These are phyloP conservation scores for Rhadinocentrus ornatus DNA, from an alignment of 2,797 vertebrate genomes.

Conservation along the genomic window DNA sequence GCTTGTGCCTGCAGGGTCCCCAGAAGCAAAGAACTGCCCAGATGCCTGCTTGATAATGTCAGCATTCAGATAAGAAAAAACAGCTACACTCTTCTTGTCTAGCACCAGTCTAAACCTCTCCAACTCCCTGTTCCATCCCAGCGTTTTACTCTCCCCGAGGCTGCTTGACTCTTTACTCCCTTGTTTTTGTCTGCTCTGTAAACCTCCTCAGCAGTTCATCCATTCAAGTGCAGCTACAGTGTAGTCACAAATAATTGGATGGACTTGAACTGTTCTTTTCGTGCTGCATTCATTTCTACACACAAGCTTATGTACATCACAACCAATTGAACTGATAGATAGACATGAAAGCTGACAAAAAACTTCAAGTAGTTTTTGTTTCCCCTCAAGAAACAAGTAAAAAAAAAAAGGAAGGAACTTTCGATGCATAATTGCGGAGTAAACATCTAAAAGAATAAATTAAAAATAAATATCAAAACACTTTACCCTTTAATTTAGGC, in stretches of 20 bases:
- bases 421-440: background rate
- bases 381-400: background rate
- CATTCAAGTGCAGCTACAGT: slow-evolving; percentile 41
- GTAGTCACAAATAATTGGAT: slow-evolving; percentile 31
- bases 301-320: slow-evolving; percentile 13
- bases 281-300: slow-evolving; percentile 15
- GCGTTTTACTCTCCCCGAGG: slow-evolving; percentile 34
- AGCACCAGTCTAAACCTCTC: slow-evolving; percentile 39
- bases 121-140: slow-evolving; percentile 39
- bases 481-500: background rate
- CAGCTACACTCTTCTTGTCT: background rate
- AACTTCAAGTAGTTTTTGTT: too few relatives aligned
- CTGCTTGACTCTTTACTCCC: slow-evolving; percentile 43
- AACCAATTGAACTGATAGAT: background rate
- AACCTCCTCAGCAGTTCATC: slow-evolving; percentile 45
- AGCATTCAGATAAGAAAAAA: slow-evolving; percentile 22
- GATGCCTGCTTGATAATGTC: slow-evolving; percentile 21
- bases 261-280: slow-evolving; percentile 4
- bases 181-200: slow-evolving; percentile 32
- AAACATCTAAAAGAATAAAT: background rate
- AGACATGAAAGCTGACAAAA: background rate
- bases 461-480: background rate
- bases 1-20: slow-evolving; percentile 11
- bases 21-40: slow-evolving; percentile 6
- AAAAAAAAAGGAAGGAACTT: background rate